Evolutionary conservation across 2,113 vertebrate species (phyloP), one percentile per base, ranked within the genome.

Genomic region (Cephalopholis sonnerati): DNA sequence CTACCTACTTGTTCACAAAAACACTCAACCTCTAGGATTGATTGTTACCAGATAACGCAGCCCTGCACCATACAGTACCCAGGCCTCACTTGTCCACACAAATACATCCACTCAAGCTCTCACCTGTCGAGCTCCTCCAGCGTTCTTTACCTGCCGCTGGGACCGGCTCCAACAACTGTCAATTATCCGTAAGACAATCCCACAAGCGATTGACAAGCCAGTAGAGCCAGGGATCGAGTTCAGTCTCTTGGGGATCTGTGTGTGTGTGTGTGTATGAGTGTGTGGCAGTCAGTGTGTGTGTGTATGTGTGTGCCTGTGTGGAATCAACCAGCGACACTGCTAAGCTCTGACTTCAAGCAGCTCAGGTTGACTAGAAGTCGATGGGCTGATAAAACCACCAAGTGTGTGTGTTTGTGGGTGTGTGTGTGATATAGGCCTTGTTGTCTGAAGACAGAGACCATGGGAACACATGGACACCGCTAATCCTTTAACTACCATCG

Each of bases 171-270:
- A 96, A 88, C 91, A 78, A 85, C 94, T 91, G 95, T 96, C 96
- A 96, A 96, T 97, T 96, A 96, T 95, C 92, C 80, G 96, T 95
- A 97, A 97, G 86, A 91, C 95, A 96, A 96, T 96, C 95, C 96
- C 91, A 91, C 90, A 91, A 83, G 68, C 80, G 77, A 86, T 16
- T 95, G 95, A 95, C 92, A 84, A 91, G 92, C 90, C 81, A 64
- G 87, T 51, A 66, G 79, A 85, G 79, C 65, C 90, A 90, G 89
- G 94, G 96, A 97, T 97, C 96, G 91, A 93, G 92, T 97, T 97
- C 95, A 81, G 91, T 94, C 94, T 95, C 95, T 93, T 93, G 94
- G 94, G 94, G 95, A 95, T 95, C 93, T 93, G 92, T 94, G 95
- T 93, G 94, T 24, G 94, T 95, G 93, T 92, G 94, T 87, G 91